Evolutionary conservation across 2,797 vertebrate genomes (phyloP), one percentile per base, ranked within the genome.

Genomic region (Mus minutoides): DNA sequence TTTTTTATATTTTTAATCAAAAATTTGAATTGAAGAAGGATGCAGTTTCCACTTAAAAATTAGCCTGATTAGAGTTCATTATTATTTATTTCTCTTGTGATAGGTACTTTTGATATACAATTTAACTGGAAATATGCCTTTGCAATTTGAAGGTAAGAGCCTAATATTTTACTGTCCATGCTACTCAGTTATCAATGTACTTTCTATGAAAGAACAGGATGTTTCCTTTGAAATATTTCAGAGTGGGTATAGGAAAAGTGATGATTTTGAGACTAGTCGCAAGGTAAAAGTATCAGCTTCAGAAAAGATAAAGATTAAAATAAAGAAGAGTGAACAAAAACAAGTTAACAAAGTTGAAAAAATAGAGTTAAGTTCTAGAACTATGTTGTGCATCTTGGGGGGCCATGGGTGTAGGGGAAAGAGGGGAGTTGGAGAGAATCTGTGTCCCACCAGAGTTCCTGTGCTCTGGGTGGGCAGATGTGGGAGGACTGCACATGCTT

Each of bases 131-230:
- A 12, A 17, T 46, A 73, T 69, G n/a, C 14, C 56, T 91, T 89
- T 77, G 22, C 71, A 90, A 88, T n/a, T 73, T 89, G 40, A 90
- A 89, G 75, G 2, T 82, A 34, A 92, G 95, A 83, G n/a, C 43
- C 1, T 56, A 86, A n/a, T 79, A 34, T 17, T 54, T 3, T 82
- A n/a, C 73, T 22, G 62, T n/a, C 85, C 75, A 14, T 54, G 16
- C 62, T 58, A 52, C 5, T 71, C 34, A 76, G 6, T 46, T 92
- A 93, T 90, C 4, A 10, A 11, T 62, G 16, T 92, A 11, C 0
- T 49, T 91, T 75, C 40, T 79, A 4, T 87, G 46, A 73, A 62
- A 58, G 14, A 91, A 85, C 3, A 22, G 37, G 29, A 82, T 73
- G 24, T 75, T 78, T 92, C 24, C 17, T 13, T 21, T 73, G 78